Base-by-base conservation (phyloP, 1,140 invertebrate genomes). In the Phymastichus coffea region DNA sequence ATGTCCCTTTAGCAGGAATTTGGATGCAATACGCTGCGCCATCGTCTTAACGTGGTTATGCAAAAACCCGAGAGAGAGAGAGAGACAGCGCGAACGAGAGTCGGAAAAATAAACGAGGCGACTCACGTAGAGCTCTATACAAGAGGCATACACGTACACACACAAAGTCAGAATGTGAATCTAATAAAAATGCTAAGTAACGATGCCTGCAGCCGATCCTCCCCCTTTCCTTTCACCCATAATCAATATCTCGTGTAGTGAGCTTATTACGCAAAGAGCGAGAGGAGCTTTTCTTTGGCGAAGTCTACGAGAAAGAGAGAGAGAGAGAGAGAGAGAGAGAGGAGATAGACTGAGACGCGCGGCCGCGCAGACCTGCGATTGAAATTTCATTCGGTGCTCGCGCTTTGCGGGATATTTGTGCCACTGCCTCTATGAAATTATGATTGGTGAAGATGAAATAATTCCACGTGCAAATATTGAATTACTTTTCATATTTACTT, bases 111-210 rank as follows among this genome's bases (percentile, higher is more conserved):
- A 51, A 51, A 51, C 33, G 47, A 49, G 30, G 47, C 28, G 9
- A 22, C 30, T 35, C 30, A 49, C 19, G 30, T 22, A n/a, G n/a
- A n/a, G n/a, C n/a, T n/a, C n/a, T n/a, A n/a, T n/a, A n/a, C n/a
- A n/a, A n/a, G n/a, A n/a, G n/a, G n/a, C n/a, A 38, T 51, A 38
- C 26, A 37, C 20, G 30, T 2, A n/a, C 41, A 9, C 6, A 10
- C 17, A n/a, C 30, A 35, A 37, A 51, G 33, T 51, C 48, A 25
- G 48, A 37, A 37, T 38, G 20, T 37, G 48, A 38, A 51, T 51
- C 48, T 51, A 51, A 51, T 51, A 51, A 51, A 51, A 51, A 51
- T 51, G 48, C 48, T 38, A 38, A 51, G 48, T 38, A 14, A 51
- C 48, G 9, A 9, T 19, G 17, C 20, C n/a, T n/a, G n/a, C n/a